These are phyloP conservation scores for Hemaris fuciformis DNA, from an alignment of 2,888 invertebrate species.

Conservation along the genomic window DNA sequence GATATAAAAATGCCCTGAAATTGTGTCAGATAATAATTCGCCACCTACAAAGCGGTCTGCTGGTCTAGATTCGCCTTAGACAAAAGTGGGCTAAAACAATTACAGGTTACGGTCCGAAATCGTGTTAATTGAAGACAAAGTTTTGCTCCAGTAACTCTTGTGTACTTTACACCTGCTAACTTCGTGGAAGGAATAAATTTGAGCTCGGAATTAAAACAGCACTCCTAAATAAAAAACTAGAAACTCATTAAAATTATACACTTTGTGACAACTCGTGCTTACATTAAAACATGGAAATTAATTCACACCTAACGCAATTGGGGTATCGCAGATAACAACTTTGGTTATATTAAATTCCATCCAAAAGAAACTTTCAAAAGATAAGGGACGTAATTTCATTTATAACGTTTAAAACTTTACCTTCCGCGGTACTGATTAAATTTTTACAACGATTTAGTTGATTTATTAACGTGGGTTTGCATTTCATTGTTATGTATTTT, in stretches of 20 bases:
- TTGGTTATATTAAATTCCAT: slow-evolving; percentile 64
- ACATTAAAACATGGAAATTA: slow-evolving; percentile 43
- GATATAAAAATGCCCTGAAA: no score
- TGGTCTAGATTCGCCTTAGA: not conserved
- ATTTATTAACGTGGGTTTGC: slow-evolving; percentile 40
- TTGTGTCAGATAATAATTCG: not conserved
- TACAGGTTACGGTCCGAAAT: not conserved
- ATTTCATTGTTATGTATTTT: not conserved
- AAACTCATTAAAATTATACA: slow-evolving; percentile 13
- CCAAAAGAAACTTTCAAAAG: slow-evolving; percentile 55
- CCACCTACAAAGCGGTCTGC: not conserved
- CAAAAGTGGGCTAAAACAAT: not conserved
- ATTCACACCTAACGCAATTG: slow-evolving; percentile 56
- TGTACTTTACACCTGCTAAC: not conserved
- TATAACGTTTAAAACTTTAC: slow-evolving; percentile 61
- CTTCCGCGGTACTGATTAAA: slow-evolving; percentile 53
- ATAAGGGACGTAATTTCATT: slow-evolving; percentile 68
- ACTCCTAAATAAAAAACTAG: slow-evolving; percentile 1
- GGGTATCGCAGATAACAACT: slow-evolving; percentile 55
- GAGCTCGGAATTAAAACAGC: not conserved
- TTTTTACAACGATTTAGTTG: slow-evolving; percentile 60
- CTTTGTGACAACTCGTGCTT: slow-evolving; percentile 10
- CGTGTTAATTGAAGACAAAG: not conserved
- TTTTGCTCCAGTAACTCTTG: not conserved
- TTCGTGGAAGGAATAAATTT: not conserved